Conservation (phyloP, 1,140 invertebrate species). For the Cydia strobilella region DNA sequence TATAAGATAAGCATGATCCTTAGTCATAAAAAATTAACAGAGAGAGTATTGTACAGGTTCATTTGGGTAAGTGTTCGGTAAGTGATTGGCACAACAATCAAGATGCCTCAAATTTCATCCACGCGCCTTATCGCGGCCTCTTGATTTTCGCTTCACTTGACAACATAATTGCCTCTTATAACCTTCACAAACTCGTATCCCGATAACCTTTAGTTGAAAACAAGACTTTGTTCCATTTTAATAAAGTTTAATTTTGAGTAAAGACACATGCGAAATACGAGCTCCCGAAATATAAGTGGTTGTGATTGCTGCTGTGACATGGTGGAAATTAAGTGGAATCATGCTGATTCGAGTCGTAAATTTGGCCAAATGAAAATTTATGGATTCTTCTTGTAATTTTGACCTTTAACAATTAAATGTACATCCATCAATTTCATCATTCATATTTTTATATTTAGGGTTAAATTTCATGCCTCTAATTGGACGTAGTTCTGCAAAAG, state of each 20-base stretch:
- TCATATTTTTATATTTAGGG: not conserved
- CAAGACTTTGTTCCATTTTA: not conserved
- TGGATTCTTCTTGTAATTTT: slow-evolving; percentile 3
- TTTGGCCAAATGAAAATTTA: slow-evolving; percentile 23
- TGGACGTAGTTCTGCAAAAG: not conserved
- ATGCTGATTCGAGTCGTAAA: slow-evolving; percentile 13
- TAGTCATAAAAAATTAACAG: too few relatives aligned
- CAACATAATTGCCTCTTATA: slow-evolving; percentile 15
- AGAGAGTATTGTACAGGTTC: not conserved
- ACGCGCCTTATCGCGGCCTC: slow-evolving; percentile 20
- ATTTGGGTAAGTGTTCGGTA: not conserved
- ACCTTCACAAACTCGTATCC: not conserved
- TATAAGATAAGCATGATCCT: too few relatives aligned
- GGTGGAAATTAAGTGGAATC: too few relatives aligned
- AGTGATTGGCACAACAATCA: not conserved
- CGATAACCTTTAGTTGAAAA: not conserved
- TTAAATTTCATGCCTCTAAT: not conserved
- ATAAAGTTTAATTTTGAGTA: not conserved
- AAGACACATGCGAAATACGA: not conserved
- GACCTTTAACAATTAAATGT: not conserved
- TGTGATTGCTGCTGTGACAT: slow-evolving; percentile 9
- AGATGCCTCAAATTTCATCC: slow-evolving; percentile 29
- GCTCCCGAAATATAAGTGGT: not conserved
- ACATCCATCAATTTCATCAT: not conserved
- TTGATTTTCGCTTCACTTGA: slow-evolving; percentile 8